phyloP scores from a whole-genome alignment of 2,113 vertebrate genomes.

The Limanda limanda region DNA sequence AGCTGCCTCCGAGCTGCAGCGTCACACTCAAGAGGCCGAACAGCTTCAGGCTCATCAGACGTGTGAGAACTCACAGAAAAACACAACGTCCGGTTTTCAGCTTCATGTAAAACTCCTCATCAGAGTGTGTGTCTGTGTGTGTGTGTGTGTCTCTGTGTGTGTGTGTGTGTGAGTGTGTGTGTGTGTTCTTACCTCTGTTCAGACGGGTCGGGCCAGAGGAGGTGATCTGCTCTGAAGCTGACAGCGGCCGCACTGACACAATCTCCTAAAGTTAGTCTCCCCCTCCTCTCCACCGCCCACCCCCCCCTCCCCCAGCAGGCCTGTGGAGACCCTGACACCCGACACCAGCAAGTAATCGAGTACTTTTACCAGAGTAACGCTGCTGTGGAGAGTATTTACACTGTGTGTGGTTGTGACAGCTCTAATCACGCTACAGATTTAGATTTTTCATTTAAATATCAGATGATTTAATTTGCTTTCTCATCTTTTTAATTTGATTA shows the following conservation, averaged over 20 bases:
- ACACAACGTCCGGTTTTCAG: not conserved
- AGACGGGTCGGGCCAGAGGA: not conserved
- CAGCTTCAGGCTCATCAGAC: not conserved
- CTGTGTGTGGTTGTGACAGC: not conserved
- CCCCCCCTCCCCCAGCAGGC: not conserved
- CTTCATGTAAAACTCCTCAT: not conserved
- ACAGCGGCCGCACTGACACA: conserved; percentile 19
- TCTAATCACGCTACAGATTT: no score
- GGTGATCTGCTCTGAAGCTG: conserved; percentile 19
- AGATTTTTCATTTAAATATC: not conserved
- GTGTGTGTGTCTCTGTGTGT: not conserved
- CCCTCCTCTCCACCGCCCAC: not conserved
- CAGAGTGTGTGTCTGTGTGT: not conserved
- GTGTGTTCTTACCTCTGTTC: conserved; percentile 36
- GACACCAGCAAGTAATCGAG: conserved; percentile 52
- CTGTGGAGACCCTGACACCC: conserved; percentile 25
- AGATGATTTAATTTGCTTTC: not conserved
- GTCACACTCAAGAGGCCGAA: not conserved
- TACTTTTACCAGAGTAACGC: conserved; percentile 23
- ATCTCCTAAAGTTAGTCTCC: conserved; percentile 50
- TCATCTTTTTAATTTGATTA: no score
- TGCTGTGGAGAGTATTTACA: not conserved
- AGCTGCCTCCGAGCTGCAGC: conserved; percentile 53
- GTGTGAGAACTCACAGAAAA: not conserved
- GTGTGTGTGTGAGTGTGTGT: conserved; percentile 6